These are phyloP conservation scores for Chrysotoxum bicinctum DNA, from an alignment of 2,888 invertebrate genomes.

Conservation along the genomic window DNA sequence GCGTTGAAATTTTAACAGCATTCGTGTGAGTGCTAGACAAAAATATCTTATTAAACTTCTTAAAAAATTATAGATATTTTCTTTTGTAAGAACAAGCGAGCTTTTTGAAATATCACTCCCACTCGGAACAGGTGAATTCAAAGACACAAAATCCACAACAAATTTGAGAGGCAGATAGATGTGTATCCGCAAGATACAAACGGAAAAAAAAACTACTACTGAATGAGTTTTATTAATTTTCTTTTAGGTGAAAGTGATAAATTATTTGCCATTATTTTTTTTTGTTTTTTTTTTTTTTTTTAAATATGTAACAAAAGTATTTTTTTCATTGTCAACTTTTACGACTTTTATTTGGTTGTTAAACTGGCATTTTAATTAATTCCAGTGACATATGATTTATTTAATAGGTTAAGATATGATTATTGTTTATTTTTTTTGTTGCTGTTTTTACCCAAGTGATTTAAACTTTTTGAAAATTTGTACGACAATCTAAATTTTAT, in stretches of 20 bases:
- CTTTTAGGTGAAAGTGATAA: slow-evolving; percentile 35
- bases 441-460: neutral
- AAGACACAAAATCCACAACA: slow-evolving; percentile 22
- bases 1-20: slow-evolving; percentile 57
- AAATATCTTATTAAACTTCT: slow-evolving; percentile 3
- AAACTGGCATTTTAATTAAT: slow-evolving; percentile 65
- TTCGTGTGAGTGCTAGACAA: slow-evolving; percentile 33
- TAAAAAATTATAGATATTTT: slow-evolving; percentile 8
- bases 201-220: neutral
- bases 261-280: slow-evolving; percentile 30
- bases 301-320: slow-evolving; percentile 27
- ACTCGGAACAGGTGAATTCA: slow-evolving; percentile 66
- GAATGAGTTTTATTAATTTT: slow-evolving; percentile 37
- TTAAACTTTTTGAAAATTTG: slow-evolving; percentile 8
- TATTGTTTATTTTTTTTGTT: neutral
- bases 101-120: slow-evolving; percentile 60
- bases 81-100: slow-evolving; percentile 20
- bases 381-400: slow-evolving; percentile 64
- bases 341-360: slow-evolving; percentile 68
- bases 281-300: neutral
- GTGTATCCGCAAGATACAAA: neutral
- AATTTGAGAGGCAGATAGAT: slow-evolving; percentile 37
- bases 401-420: slow-evolving; percentile 13
- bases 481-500: slow-evolving; percentile 2
- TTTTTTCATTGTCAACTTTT: slow-evolving; percentile 59